phyloP scores from a whole-genome alignment of 2,888 invertebrate genomes.

The Drosophila niveifrons region DNA sequence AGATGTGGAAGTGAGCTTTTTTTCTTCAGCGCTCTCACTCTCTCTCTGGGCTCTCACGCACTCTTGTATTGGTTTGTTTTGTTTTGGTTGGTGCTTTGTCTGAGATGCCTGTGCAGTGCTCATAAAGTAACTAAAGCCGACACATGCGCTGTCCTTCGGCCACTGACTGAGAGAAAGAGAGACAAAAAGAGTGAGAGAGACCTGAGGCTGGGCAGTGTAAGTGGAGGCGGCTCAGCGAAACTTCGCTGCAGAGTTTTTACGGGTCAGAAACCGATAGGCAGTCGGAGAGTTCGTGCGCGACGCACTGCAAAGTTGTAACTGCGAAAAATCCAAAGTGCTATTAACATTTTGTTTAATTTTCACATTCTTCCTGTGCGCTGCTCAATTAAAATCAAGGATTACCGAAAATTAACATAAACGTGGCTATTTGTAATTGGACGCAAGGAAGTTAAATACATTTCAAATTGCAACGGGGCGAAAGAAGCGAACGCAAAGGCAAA shows the following conservation, averaged over 20 bases:
- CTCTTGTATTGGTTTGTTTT: slow-evolving; percentile 52
- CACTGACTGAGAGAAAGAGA: not conserved
- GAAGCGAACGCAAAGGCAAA: slow-evolving; percentile 27
- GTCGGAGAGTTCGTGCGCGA: slow-evolving; percentile 67
- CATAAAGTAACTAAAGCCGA: slow-evolving; percentile 42
- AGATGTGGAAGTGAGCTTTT: slow-evolving; percentile 59
- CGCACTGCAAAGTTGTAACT: slow-evolving; percentile 49
- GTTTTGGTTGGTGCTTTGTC: slow-evolving; percentile 56
- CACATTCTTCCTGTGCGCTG: slow-evolving; percentile 36
- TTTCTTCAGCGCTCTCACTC: slow-evolving; percentile 33
- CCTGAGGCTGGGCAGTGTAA: slow-evolving; percentile 57
- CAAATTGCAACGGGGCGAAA: slow-evolving; percentile 3
- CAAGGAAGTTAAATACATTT: slow-evolving; percentile 26
- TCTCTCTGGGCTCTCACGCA: slow-evolving; percentile 35
- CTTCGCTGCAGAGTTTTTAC: slow-evolving; percentile 76
- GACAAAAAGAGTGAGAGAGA: slow-evolving; percentile 22
- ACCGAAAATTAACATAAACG: slow-evolving; percentile 37
- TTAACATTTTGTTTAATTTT: slow-evolving; percentile 26
- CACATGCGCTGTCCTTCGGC: slow-evolving; percentile 54
- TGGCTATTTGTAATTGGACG: slow-evolving; percentile 14
- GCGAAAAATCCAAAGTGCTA: slow-evolving; percentile 40
- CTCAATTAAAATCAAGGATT: slow-evolving; percentile 18
- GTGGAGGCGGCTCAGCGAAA: slow-evolving; percentile 54
- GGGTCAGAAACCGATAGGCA: slow-evolving; percentile 75
- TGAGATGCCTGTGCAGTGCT: slow-evolving; percentile 43